These are phyloP conservation scores for Molorchus minor DNA, from an alignment of 2,888 invertebrate genomes.

Conservation along the genomic window DNA sequence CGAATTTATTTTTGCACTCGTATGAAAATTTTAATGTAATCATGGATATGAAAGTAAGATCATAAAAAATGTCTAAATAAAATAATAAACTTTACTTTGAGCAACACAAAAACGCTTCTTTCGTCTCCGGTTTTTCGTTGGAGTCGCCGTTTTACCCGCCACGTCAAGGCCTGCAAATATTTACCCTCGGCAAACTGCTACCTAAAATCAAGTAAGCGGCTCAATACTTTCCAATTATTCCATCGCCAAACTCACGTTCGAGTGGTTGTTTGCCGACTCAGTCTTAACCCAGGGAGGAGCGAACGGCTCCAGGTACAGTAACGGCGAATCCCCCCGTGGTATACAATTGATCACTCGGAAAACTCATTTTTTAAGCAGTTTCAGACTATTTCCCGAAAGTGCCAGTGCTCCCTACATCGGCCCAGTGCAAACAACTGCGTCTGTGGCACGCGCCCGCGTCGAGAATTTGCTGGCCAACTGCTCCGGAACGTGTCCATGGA, in stretches of 20 bases:
- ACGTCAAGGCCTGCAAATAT: not conserved
- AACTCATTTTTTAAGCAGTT: conserved; percentile 49
- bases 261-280: conserved; percentile 4
- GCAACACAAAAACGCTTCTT: too few relatives aligned
- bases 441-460: conserved; percentile 19
- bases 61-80: too few relatives aligned
- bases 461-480: conserved; percentile 40
- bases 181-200: not conserved
- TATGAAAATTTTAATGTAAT: too few relatives aligned
- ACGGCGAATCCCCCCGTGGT: conserved; percentile 37
- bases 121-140: too few relatives aligned
- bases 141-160: not conserved
- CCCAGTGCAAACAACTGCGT: conserved; percentile 34
- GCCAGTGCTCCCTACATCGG: conserved; percentile 42
- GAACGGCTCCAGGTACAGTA: conserved; percentile 33
- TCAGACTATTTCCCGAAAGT: conserved; percentile 47
- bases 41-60: too few relatives aligned
- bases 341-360: conserved; percentile 52
- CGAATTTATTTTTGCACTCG: too few relatives aligned
- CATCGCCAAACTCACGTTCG: not conserved
- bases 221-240: not conserved
- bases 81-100: too few relatives aligned
- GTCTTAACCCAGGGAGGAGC: conserved; percentile 14
- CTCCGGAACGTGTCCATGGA: conserved; percentile 55
- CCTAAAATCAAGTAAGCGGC: not conserved